These are phyloP conservation scores for Bolinopsis microptera DNA, from an alignment of 37 sponge, comb jelly and placozoan species.

Conservation along the genomic window DNA sequence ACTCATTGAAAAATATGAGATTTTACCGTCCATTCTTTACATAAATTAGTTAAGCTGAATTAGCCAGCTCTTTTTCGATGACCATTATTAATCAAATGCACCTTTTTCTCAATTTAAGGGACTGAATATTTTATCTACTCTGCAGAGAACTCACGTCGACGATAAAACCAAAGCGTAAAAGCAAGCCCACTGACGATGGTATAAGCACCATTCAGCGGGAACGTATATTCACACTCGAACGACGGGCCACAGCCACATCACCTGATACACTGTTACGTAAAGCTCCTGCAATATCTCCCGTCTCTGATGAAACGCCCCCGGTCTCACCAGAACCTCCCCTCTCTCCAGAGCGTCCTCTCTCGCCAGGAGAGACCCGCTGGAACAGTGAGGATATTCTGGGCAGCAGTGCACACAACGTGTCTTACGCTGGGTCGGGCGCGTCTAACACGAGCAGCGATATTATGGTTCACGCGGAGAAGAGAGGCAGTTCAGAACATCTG, in stretches of 20 bases:
- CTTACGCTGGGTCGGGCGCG: neutral
- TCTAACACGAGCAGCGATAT: neutral
- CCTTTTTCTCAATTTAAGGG: too few species aligned
- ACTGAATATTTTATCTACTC: too few species aligned
- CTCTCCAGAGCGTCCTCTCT: conserved; percentile 23
- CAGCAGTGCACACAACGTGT: neutral
- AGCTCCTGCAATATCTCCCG: neutral
- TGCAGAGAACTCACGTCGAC: neutral
- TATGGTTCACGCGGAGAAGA: neutral
- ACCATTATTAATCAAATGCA: too few species aligned
- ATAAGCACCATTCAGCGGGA: neutral
- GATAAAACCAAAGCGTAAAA: neutral
- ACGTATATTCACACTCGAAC: neutral
- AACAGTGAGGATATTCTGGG: neutral
- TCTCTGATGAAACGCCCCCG: neutral
- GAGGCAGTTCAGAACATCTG: conserved; percentile 40
- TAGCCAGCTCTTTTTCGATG: too few species aligned
- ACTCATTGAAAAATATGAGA: too few species aligned
- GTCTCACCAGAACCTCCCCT: neutral
- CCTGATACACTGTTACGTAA: neutral
- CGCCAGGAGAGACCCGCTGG: conserved; percentile 19
- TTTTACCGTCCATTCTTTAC: too few species aligned
- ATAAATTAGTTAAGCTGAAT: too few species aligned
- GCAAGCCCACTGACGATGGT: neutral
- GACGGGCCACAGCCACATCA: neutral